phyloP scores from a whole-genome alignment of 2,113 vertebrate species.

The Chionomys nivalis region DNA sequence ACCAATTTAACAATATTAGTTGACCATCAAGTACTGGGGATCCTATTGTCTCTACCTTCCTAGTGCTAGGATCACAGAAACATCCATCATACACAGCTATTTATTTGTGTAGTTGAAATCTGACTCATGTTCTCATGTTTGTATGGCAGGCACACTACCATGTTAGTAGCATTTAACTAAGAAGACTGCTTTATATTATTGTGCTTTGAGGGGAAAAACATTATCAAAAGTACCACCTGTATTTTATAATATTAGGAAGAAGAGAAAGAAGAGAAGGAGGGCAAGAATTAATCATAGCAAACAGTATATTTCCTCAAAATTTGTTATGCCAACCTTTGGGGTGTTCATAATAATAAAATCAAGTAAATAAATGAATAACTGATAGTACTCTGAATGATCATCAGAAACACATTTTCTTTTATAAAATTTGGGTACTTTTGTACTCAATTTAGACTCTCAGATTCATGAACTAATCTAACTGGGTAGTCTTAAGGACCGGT shows the following conservation, averaged over 20 bases:
- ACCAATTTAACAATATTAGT: not conserved
- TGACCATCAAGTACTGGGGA: too few relatives aligned
- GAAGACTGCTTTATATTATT: not conserved
- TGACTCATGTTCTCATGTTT: not conserved
- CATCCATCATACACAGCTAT: too few relatives aligned
- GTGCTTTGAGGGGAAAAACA: not conserved
- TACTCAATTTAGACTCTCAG: not conserved
- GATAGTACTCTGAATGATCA: not conserved
- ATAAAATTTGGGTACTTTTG: not conserved
- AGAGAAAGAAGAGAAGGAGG: not conserved
- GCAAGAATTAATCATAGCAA: not conserved
- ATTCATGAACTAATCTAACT: not conserved
- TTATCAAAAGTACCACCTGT: not conserved
- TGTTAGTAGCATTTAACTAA: not conserved
- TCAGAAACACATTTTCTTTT: not conserved
- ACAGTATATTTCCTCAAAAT: slow-evolving; percentile 6
- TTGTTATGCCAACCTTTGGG: not conserved
- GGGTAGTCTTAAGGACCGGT: not conserved
- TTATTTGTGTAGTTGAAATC: not conserved
- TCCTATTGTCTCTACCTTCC: too few relatives aligned
- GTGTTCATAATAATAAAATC: slow-evolving; percentile 1
- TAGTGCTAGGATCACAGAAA: not conserved
- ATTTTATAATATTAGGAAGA: slow-evolving; percentile 30
- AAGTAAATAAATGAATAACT: not conserved
- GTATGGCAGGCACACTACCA: too few relatives aligned